Conservation (phyloP, 2,888 invertebrate species). For the Amphipoea oculea region DNA sequence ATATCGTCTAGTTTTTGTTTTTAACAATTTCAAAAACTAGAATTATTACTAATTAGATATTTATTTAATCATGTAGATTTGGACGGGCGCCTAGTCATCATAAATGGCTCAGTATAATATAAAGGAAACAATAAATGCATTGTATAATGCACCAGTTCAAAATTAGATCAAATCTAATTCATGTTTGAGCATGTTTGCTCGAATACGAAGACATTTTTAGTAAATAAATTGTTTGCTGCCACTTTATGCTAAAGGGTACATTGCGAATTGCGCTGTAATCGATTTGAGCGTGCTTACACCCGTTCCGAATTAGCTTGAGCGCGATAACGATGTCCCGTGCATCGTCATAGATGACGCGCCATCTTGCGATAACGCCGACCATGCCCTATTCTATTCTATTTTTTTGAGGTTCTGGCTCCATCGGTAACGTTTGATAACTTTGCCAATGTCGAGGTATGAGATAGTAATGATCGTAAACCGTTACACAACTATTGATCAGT, state of each 20-base stretch:
- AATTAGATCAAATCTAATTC: constrained; percentile 62
- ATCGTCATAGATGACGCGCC: no score
- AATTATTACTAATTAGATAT: constrained; percentile 10
- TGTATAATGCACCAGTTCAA: constrained; percentile 44
- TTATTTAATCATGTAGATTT: constrained; percentile 42
- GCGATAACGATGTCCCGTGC: no score
- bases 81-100: constrained; percentile 12
- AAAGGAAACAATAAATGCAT: constrained; percentile 52
- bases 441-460: no score
- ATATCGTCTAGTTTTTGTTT: constrained; percentile 28
- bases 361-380: no score
- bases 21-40: constrained; percentile 48
- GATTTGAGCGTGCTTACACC: no score
- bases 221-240: not conserved
- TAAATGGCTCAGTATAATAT: not conserved
- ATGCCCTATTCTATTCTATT: no score
- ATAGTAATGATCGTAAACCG: no score
- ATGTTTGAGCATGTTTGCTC: constrained; percentile 21
- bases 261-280: no score
- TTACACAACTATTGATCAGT: no score
- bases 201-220: not conserved
- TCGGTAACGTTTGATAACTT: no score
- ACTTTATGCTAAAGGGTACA: constrained; percentile 1
- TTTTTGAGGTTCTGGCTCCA: no score
- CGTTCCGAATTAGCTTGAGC: no score